Percentiles rank a stretch among this genome's conserved stretches.
phyloP scores from a whole-genome alignment of 1,140 invertebrate species.

The Plutomurus gul region DNA sequence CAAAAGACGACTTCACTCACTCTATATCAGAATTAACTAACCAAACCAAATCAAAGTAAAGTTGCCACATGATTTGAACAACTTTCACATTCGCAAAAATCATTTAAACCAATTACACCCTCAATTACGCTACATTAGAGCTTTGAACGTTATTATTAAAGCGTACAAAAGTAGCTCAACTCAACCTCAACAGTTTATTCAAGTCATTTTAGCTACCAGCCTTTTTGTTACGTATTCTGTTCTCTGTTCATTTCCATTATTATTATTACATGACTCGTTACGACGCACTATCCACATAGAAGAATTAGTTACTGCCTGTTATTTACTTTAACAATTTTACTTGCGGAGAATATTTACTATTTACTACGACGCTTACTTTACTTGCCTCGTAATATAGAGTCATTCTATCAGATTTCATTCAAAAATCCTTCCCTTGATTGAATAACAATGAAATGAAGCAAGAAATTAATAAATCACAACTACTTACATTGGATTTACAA shows the following conservation, averaged over 20 bases:
- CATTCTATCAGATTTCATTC: conserved; percentile 19
- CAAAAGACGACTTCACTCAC: not conserved
- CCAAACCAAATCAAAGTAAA: not conserved
- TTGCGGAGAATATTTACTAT: not conserved
- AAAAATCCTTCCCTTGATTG: conserved; percentile 22
- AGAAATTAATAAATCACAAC: conserved; percentile 26
- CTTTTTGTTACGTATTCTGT: no score
- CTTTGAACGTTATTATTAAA: conserved; percentile 8
- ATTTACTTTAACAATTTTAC: not conserved
- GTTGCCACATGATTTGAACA: not conserved
- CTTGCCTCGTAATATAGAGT: not conserved
- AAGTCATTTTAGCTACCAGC: not conserved
- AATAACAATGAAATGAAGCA: conserved; percentile 18
- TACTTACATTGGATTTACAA: conserved; percentile 6
- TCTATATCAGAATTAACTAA: not conserved
- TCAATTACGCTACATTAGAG: conserved; percentile 4
- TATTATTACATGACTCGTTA: no score
- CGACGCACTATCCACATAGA: no score
- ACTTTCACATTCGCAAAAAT: conserved; percentile 24
- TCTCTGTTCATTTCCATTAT: no score
- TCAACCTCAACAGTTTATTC: not conserved
- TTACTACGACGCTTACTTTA: not conserved
- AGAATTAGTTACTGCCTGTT: no score
- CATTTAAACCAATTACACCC: conserved; percentile 24
- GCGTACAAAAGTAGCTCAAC: conserved; percentile 28